Evolutionary conservation across 37 sponge, comb jelly and placozoan genomes (phyloP), one percentile per base, ranked within the genome.

Genomic region (Halisarca cf. caerulea): DNA sequence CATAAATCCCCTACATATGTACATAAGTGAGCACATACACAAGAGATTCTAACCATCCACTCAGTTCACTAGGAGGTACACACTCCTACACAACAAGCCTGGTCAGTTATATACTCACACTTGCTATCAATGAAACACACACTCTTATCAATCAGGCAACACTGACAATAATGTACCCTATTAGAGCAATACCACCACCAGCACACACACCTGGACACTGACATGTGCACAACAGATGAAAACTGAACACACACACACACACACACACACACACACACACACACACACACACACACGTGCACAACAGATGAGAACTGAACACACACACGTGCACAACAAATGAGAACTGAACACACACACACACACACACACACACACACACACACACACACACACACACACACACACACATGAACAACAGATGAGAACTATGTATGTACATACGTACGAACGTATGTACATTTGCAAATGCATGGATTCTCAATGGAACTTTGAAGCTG

Each of bases 281-380:
- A 27, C 33, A 68, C 69, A 27, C 35, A 68, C 69, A 68, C 35
- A 68, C 69, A 27, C 33, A 68, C 28, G 35, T 68, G 30, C 34
- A 30, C 69, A 68, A 61, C 23, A 15, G 20, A 61, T 23, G 15
- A 9, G 15, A 9, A 61, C 64, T 11, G 17, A 54, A 61, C 64
- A 61, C 64, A 61, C 64, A 61, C 64, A 61, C 64, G 15, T 23
- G 30, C n/a, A n/a, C n/a, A n/a, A n/a, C n/a, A n/a, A n/a, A n/a
- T n/a, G n/a, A n/a, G n/a, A n/a, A n/a, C n/a, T n/a, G n/a, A n/a
- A n/a, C n/a, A n/a, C n/a, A n/a, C n/a, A n/a, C n/a, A n/a, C 60
- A 68, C 34, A 30, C 69, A 68, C 35, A 30, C 69, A 30, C 64
- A 61, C 64, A 61, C 64, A 61, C 64, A 61, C 64, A 61, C 64